Evolutionary conservation across 2,888 invertebrate species (phyloP), one percentile per base, ranked within the genome.

Genomic region (Erebia palarica): DNA sequence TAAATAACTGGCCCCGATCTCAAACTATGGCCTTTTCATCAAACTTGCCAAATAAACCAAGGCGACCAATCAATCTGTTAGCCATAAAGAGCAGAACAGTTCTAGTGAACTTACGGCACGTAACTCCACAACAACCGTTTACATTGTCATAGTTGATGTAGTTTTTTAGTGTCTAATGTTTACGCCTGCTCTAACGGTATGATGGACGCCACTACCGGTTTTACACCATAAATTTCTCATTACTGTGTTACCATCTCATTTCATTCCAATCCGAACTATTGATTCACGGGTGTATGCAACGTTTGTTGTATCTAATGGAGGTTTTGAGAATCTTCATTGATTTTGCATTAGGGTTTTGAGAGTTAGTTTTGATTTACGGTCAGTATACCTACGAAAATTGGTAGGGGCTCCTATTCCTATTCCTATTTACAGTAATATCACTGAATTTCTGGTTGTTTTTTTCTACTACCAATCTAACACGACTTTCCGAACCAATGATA

Each of bases 151-250:
- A 47, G 47, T 47, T 47, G 47, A 53, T 16, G 53, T 53, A 9
- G 53, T 53, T n/a, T 53, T 61, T 63, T 61, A 47, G 58, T 59
- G 68, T 71, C 73, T 75, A 9, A 67, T 61, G 90, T 75, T 61
- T 73, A 67, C 69, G 51, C 61, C 21, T 13, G 16, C 57, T 53
- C 59, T 69, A 91, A 91, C 89, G 92, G 88, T 87, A 83, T 83
- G 84, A 90, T 88, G 86, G 83, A 83, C 82, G 81, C 79, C 82
- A 83, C 92, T 92, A 92, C 92, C 91, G 92, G 92, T 91, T 92
- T 92, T 92, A 91, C 92, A 83, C 77, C 70, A 76, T 74, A 72
- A 73, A 75, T 75, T 70, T 80, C 87, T 89, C 86, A 89, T 89
- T 90, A 92, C 84, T 83, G 80, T 77, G 82, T 82, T 84, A 83